A percentile compares a stretch with the other conserved stretches of the same genome.
Evolutionary conservation across 2,113 vertebrate species (phyloP).

Genomic region (Bolborhynchus lineola): DNA sequence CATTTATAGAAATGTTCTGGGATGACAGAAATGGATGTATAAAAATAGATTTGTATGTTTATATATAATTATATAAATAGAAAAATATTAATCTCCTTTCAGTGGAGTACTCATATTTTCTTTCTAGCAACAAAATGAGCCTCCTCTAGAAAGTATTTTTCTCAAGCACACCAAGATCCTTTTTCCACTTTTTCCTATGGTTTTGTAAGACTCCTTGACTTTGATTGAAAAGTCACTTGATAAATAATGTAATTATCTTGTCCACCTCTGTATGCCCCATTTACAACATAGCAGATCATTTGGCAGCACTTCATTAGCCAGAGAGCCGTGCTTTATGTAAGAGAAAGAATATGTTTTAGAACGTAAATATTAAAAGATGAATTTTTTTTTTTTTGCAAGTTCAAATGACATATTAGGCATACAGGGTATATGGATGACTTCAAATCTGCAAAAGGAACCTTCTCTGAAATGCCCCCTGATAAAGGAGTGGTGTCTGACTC

Average conservation of each 20-base stretch:
- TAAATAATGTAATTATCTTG: conserved; percentile 23
- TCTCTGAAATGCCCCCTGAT: background rate
- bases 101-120: background rate
- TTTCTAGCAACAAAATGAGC: background rate
- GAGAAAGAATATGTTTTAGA: background rate
- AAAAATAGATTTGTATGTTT: background rate
- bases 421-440: background rate
- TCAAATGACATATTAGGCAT: background rate
- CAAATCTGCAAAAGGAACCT: background rate
- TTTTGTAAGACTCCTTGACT: background rate
- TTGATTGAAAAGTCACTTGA: conserved; percentile 6
- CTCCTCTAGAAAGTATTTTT: background rate
- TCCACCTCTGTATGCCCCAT: background rate
- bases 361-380: background rate
- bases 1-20: background rate
- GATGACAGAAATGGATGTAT: background rate
- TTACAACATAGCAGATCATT: background rate
- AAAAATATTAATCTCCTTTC: background rate
- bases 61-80: background rate
- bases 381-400: background rate
- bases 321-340: background rate
- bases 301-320: conserved; percentile 5
- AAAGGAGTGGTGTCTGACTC: background rate
- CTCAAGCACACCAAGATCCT: background rate
- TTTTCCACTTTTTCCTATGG: background rate